Percentiles rank a stretch among this genome's conserved stretches.
Conservation (phyloP, 2,797 vertebrate species). For the Pteronotus mesoamericanus region DNA sequence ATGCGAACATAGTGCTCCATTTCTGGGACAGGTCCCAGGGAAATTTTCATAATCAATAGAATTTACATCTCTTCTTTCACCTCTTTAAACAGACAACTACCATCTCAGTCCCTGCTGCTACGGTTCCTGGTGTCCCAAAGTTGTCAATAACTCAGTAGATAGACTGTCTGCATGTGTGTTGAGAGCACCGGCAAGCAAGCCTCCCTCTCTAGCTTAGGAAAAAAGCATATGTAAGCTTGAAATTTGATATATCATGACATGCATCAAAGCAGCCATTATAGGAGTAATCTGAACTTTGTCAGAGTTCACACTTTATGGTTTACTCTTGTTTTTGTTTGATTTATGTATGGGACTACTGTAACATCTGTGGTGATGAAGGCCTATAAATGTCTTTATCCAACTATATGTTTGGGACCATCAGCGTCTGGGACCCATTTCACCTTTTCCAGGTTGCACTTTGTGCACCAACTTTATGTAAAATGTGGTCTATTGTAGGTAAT, state of each 20-base stretch:
- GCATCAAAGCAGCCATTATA: neutral
- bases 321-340: conserved; percentile 6
- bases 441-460: neutral
- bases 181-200: neutral
- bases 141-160: neutral
- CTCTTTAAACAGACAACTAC: neutral
- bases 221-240: neutral
- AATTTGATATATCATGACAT: neutral
- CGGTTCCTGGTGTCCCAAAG: neutral
- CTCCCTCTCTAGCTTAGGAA: neutral
- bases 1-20: too few relatives aligned
- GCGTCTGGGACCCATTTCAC: neutral
- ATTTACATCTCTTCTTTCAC: neutral
- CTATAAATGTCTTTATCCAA: neutral
- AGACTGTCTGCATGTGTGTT: fast-evolving
- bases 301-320: neutral
- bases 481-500: neutral
- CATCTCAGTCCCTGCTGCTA: neutral
- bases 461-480: neutral
- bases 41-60: neutral
- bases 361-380: neutral
- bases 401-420: neutral
- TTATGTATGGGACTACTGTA: neutral
- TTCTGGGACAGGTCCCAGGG: neutral
- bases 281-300: neutral